phyloP scores from a whole-genome alignment of 2,797 vertebrate genomes.

The Chaetodon trifasciatus region DNA sequence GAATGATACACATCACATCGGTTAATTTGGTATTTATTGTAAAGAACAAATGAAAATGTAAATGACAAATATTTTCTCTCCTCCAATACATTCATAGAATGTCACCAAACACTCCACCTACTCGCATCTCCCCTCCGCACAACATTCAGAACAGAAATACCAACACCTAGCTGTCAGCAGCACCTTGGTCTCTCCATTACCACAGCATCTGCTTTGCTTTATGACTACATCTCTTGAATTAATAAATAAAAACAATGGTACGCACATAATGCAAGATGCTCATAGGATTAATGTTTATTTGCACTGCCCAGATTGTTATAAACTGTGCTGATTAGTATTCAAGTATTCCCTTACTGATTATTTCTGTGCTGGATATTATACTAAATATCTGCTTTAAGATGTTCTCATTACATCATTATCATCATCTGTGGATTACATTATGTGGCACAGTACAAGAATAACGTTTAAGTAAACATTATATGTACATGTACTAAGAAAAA shows the following conservation, averaged over 20 bases:
- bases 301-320: slow-evolving; percentile 68
- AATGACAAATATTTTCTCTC: slow-evolving; percentile 66
- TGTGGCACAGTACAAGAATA: slow-evolving; percentile 75
- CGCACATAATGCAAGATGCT: slow-evolving; percentile 54
- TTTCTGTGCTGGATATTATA: slow-evolving; percentile 69
- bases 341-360: slow-evolving; percentile 76
- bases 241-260: slow-evolving; percentile 69
- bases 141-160: slow-evolving; percentile 60
- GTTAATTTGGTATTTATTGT: slow-evolving; percentile 78
- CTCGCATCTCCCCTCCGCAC: slow-evolving; percentile 32
- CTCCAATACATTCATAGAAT: slow-evolving; percentile 78
- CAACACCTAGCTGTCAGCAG: slow-evolving; percentile 30
- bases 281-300: slow-evolving; percentile 66
- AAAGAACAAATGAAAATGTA: slow-evolving; percentile 71
- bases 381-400: slow-evolving; percentile 57
- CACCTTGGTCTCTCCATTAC: slow-evolving; percentile 8
- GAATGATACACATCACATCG: slow-evolving; percentile 33
- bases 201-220: slow-evolving; percentile 35
- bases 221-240: slow-evolving; percentile 25
- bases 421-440: slow-evolving; percentile 63
- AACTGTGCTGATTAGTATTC: slow-evolving; percentile 77
- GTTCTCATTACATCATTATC: slow-evolving; percentile 8
- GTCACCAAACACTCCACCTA: slow-evolving; percentile 56
- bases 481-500: slow-evolving; percentile 71
- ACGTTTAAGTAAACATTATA: slow-evolving; percentile 74